These are phyloP conservation scores for Picathartes gymnocephalus DNA, from an alignment of 2,113 vertebrate genomes.

Conservation along the genomic window DNA sequence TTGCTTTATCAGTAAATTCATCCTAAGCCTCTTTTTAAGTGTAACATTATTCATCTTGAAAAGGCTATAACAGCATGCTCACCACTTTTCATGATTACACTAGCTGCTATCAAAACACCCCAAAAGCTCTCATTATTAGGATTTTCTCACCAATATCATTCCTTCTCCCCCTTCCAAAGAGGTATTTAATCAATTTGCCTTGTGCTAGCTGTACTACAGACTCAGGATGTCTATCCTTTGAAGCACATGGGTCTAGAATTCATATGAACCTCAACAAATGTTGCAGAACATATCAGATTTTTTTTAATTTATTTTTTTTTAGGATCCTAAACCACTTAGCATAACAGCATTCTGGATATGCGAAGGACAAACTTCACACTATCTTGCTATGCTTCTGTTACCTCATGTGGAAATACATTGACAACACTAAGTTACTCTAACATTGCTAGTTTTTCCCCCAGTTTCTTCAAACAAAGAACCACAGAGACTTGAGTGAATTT, in stretches of 20 bases:
- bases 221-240: background rate
- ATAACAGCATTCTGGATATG: background rate
- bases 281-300: background rate
- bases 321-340: background rate
- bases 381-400: background rate
- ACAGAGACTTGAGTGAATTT: background rate
- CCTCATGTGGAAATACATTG: rapidly evolving
- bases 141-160: background rate
- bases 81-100: background rate
- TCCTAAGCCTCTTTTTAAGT: constrained; percentile 51
- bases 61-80: constrained; percentile 2
- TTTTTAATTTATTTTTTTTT: background rate
- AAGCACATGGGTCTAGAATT: background rate
- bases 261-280: background rate
- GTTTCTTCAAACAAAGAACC: background rate
- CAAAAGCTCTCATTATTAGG: constrained; percentile 21
- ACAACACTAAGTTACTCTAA: background rate
- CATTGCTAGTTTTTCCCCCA: background rate
- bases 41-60: constrained; percentile 59
- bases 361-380: background rate
- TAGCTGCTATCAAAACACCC: constrained; percentile 33
- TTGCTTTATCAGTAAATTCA: constrained; percentile 58
- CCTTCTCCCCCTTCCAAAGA: background rate
- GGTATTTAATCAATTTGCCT: background rate
- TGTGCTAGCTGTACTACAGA: background rate